A percentile compares a stretch with the other conserved stretches of the same genome.
phyloP scores from a whole-genome alignment of 2,888 invertebrate species.

The Caenorhabditis virilis region DNA sequence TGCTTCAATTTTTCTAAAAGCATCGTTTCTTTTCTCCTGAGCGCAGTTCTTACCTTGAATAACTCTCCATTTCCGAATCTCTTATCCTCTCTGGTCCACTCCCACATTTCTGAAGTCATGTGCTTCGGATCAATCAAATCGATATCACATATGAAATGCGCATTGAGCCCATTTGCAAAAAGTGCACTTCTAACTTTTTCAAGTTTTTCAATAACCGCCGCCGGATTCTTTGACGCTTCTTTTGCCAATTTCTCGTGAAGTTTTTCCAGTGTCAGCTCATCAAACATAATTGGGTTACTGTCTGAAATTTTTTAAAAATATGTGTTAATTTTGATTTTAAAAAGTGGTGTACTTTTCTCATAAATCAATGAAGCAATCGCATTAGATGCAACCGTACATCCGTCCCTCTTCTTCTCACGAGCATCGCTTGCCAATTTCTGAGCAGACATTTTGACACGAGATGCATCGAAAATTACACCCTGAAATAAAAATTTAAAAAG shows the following conservation, averaged over 20 bases:
- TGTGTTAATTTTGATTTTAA: background rate
- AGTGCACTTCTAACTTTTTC: slow-evolving; percentile 53
- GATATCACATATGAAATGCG: slow-evolving; percentile 55
- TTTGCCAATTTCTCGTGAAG: slow-evolving; percentile 50
- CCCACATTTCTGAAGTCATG: slow-evolving; percentile 36
- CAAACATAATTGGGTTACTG: slow-evolving; percentile 51
- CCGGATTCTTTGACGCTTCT: slow-evolving; percentile 40
- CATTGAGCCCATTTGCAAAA: slow-evolving; percentile 52
- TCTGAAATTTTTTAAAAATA: slow-evolving; percentile 42
- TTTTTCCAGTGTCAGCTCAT: slow-evolving; percentile 58
- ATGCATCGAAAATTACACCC: slow-evolving; percentile 32
- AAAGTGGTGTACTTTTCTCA: slow-evolving; percentile 29
- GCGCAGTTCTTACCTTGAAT: slow-evolving; percentile 16
- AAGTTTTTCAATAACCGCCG: slow-evolving; percentile 44
- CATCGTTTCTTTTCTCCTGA: background rate
- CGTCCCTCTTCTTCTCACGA: slow-evolving; percentile 79
- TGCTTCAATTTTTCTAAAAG: too few species aligned
- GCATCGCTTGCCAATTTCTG: slow-evolving; percentile 83
- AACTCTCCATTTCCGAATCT: slow-evolving; percentile 24
- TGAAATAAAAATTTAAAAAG: slow-evolving; percentile 2
- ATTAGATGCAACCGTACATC: slow-evolving; percentile 74
- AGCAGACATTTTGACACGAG: slow-evolving; percentile 74
- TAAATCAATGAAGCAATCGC: slow-evolving; percentile 41
- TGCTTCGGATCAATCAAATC: slow-evolving; percentile 22
- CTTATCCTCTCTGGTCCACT: slow-evolving; percentile 21